Evolutionary conservation across 2,113 vertebrate species (phyloP).

Genomic region (Phalacrocorax brasilianus): DNA sequence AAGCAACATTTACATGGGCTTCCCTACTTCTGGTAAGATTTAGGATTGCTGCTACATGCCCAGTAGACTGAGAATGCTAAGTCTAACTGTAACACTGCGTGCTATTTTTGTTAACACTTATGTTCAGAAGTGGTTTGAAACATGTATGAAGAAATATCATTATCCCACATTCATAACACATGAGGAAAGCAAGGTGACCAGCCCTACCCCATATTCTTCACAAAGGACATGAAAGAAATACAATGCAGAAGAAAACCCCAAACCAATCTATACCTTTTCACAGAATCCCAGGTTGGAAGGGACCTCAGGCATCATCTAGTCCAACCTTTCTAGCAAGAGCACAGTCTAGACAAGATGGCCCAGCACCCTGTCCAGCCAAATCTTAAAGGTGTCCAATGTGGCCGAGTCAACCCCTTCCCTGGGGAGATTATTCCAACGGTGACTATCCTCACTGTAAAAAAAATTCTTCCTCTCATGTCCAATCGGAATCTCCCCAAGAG

Average conservation of each 20-base stretch:
- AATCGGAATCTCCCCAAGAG: too few species aligned
- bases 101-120: neutral
- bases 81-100: neutral
- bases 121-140: neutral
- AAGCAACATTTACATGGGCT: neutral
- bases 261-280: neutral
- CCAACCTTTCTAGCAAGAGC: too few species aligned
- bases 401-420: too few species aligned
- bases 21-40: neutral
- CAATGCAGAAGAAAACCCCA: neutral
- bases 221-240: neutral
- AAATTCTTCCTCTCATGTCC: too few species aligned
- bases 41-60: neutral
- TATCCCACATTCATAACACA: neutral
- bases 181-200: neutral
- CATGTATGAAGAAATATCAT: neutral
- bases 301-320: too few species aligned
- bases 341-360: too few species aligned
- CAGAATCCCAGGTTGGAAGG: too few species aligned
- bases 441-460: too few species aligned
- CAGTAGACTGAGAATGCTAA: neutral
- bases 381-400: too few species aligned
- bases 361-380: too few species aligned
- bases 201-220: neutral
- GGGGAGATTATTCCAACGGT: too few species aligned